Evolutionary conservation across 2,797 vertebrate species (phyloP).

Genomic region (Babyrousa celebensis): DNA sequence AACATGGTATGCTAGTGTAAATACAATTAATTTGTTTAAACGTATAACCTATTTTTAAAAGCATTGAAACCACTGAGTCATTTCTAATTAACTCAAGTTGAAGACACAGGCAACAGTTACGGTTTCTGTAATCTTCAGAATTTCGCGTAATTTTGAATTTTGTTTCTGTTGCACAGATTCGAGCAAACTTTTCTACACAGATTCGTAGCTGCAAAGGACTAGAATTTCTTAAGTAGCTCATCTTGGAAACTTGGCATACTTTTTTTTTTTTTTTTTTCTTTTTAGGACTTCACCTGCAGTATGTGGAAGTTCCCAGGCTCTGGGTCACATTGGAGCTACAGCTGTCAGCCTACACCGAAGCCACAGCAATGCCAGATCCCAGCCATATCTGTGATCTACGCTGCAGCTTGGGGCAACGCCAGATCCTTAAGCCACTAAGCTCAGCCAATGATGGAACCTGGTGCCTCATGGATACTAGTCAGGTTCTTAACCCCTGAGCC

Average conservation of each 20-base stretch:
- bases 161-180: background rate
- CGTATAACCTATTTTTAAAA: conserved; percentile 7
- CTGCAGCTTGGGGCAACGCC: too few species aligned
- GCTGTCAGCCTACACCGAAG: too few species aligned
- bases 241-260: background rate
- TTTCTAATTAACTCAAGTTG: conserved; percentile 29
- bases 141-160: conserved; percentile 58
- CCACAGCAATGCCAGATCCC: too few species aligned
- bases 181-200: conserved; percentile 4
- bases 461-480: too few species aligned
- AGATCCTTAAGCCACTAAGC: too few species aligned
- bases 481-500: too few species aligned
- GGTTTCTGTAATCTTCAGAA: background rate
- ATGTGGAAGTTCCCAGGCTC: too few species aligned
- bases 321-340: too few species aligned
- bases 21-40: conserved; percentile 14
- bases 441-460: too few species aligned
- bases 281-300: too few species aligned
- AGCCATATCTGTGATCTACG: too few species aligned
- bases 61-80: conserved; percentile 43
- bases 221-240: background rate
- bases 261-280: background rate
- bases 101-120: background rate
- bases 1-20: background rate
- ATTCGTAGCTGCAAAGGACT: background rate